Percentiles rank a stretch among this genome's conserved stretches.
phyloP scores from a whole-genome alignment of 2,113 vertebrate species.

The Corythoichthys intestinalis region DNA sequence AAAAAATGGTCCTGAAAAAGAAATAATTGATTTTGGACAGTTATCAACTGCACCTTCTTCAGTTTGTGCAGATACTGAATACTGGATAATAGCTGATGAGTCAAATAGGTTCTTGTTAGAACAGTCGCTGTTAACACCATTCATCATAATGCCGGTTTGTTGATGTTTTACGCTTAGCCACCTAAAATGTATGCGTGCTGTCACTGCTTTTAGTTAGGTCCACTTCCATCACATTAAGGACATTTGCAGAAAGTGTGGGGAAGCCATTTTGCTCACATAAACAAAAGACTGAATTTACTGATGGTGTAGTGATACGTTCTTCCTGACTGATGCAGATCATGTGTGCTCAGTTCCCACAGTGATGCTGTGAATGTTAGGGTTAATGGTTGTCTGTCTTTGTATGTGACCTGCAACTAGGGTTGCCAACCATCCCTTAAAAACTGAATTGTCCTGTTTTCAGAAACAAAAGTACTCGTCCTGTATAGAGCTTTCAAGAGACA shows the following conservation, averaged over 20 bases:
- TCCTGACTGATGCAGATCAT: too few relatives aligned
- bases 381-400: too few relatives aligned
- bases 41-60: constrained; percentile 28
- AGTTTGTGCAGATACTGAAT: constrained; percentile 19
- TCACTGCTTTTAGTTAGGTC: constrained; percentile 30
- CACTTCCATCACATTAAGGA: constrained; percentile 22
- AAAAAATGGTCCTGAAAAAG: neutral
- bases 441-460: too few relatives aligned
- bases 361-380: too few relatives aligned
- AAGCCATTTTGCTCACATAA: constrained; percentile 66
- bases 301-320: too few relatives aligned
- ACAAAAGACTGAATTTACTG: constrained; percentile 30
- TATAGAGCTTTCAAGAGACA: too few relatives aligned
- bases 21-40: neutral
- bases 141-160: constrained; percentile 46
- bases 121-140: constrained; percentile 34
- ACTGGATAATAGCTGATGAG: constrained; percentile 29
- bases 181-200: constrained; percentile 21
- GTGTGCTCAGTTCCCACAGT: too few relatives aligned
- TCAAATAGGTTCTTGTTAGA: constrained; percentile 27
- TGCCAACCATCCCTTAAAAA: too few relatives aligned
- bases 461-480: too few relatives aligned
- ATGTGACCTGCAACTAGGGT: too few relatives aligned
- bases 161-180: constrained; percentile 42
- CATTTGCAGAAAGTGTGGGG: constrained; percentile 53